phyloP scores from a whole-genome alignment of 2,797 vertebrate species.

The Parambassis ranga region DNA sequence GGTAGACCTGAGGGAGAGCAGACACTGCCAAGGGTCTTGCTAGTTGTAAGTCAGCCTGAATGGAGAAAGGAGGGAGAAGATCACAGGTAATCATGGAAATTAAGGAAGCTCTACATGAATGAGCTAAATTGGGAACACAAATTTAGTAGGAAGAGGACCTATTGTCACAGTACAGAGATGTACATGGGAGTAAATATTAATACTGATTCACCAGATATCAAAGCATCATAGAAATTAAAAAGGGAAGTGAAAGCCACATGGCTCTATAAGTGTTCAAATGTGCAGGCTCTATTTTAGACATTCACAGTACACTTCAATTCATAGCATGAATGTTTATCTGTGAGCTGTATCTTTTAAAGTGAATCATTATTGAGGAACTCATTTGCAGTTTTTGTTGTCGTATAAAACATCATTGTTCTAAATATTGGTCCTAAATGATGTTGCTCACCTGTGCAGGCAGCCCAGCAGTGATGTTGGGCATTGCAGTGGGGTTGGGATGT shows the following conservation, averaged over 20 bases:
- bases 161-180: neutral
- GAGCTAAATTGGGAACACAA: too few species aligned
- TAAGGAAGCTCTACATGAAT: neutral
- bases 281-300: conserved; percentile 3
- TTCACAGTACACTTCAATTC: neutral
- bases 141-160: too few species aligned
- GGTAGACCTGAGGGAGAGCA: conserved; percentile 71
- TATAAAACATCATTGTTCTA: neutral
- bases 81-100: neutral
- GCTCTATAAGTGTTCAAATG: conserved; percentile 21
- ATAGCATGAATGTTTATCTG: neutral
- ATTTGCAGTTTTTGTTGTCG: neutral
- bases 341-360: neutral
- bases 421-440: neutral
- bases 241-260: conserved; percentile 59
- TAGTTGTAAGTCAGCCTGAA: conserved; percentile 53
- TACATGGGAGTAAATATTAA: conserved; percentile 11
- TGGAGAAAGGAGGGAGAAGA: neutral
- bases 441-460: conserved; percentile 78
- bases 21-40: conserved; percentile 42
- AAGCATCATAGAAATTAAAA: conserved; percentile 24
- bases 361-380: neutral
- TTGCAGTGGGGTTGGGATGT: conserved; percentile 66
- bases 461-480: conserved; percentile 85
- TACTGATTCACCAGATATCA: conserved; percentile 37